phyloP scores from a whole-genome alignment of 2,797 vertebrate genomes.

The Pipistrellus kuhlii region DNA sequence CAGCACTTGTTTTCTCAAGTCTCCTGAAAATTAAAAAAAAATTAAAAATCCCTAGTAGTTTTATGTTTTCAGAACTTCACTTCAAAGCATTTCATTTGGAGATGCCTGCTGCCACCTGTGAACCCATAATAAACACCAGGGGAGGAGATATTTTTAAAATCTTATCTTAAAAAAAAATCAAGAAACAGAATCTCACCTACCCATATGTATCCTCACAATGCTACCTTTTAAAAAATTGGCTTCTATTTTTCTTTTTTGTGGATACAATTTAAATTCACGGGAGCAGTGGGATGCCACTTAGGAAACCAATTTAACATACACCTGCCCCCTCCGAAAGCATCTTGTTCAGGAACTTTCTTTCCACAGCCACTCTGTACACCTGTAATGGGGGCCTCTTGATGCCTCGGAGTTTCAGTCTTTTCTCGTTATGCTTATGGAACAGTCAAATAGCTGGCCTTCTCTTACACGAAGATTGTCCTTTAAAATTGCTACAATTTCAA shows the following conservation, averaged over 20 bases:
- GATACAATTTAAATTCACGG: conserved; percentile 37
- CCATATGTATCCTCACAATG: not conserved
- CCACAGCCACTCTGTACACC: not conserved
- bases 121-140: conserved; percentile 51
- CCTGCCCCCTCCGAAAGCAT: not conserved
- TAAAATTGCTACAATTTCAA: conserved; percentile 68
- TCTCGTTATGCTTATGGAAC: conserved; percentile 61
- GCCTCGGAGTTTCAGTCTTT: not conserved
- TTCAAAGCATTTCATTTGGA: not conserved
- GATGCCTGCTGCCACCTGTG: not conserved
- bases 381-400: conserved; percentile 22
- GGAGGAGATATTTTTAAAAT: conserved; percentile 30
- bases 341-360: not conserved
- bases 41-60: not conserved
- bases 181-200: not conserved
- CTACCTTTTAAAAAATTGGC: conserved; percentile 35
- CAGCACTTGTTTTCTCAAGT: conserved; percentile 31
- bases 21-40: conserved; percentile 40
- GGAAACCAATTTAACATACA: not conserved
- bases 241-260: conserved; percentile 49
- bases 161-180: not conserved
- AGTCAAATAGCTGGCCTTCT: conserved; percentile 38
- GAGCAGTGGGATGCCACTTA: conserved; percentile 15
- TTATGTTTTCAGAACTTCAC: conserved; percentile 40
- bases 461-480: conserved; percentile 52